Base-by-base conservation (phyloP, 2,113 vertebrate species). In the Chloropsis hardwickii region DNA sequence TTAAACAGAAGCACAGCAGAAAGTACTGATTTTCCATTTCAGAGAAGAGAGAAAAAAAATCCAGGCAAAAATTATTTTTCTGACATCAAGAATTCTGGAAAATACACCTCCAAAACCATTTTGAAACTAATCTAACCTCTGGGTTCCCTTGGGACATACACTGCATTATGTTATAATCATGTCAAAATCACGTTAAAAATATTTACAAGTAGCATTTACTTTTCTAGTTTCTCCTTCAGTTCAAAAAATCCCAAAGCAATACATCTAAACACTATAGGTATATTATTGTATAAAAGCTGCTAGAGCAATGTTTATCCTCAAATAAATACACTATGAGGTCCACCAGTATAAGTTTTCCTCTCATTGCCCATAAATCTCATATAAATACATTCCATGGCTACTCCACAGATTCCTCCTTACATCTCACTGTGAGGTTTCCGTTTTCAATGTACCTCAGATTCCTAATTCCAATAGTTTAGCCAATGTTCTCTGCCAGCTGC, bases 191-290 rank as follows among this genome's bases (percentile, higher is more conserved):
- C 31, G 50, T 78, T 27, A 86, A 80, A 94, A 83, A 80, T 77
- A 92, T 76, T 89, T 81, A 85, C 88, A 85, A 88, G 47, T 53
- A 81, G 72, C 35, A 71, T 91, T 74, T 91, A 71, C 84, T 92
- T 91, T 84, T 35, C 71, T 65, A n/a, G 79, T 86, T 96, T 89
- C 84, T 91, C 56, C 35, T 86, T 60, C 71, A 62, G 54, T 81
- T 77, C 45, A 77, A 87, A 70, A 82, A 94, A 40, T 80, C 92
- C 66, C 88, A 80, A 80, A 94, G 81, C 50, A 94, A 88, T 77
- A 77, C 18, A 57, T 82, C 42, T 51, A 65, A 93, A 94, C 14
- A 16, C 35, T 51, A 39, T n/a, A 89, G 44, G 94, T 47, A 67
- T 85, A 85, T 90, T 82, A 79, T 40, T 19, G 20, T 60, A 87